These are phyloP conservation scores for Anthoptus insignis DNA, from an alignment of 2,888 invertebrate genomes.

Conservation along the genomic window DNA sequence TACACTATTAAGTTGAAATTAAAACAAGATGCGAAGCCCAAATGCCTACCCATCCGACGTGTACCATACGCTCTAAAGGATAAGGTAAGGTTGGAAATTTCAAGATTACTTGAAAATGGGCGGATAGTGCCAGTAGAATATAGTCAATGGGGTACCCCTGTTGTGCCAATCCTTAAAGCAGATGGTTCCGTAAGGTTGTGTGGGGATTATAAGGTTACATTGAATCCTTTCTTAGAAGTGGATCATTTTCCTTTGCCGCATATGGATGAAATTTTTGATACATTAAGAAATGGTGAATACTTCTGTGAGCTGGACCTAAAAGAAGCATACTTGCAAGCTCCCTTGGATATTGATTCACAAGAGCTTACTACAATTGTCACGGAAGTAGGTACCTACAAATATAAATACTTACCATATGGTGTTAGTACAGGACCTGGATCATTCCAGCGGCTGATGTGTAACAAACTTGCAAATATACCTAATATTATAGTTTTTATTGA, in stretches of 20 bases:
- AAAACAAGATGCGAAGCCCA: constrained; percentile 20
- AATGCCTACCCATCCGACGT: neutral
- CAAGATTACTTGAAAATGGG: constrained; percentile 1
- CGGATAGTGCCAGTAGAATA: neutral
- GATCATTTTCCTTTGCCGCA: too few species aligned
- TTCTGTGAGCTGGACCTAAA: neutral
- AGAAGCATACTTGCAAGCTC: neutral
- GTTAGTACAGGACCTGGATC: neutral
- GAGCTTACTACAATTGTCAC: neutral
- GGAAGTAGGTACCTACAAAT: neutral
- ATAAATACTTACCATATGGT: neutral
- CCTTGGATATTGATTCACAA: neutral
- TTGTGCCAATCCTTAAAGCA: too few species aligned
- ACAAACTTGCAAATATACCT: neutral
- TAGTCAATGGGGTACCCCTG: too few species aligned
- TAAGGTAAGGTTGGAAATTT: constrained; percentile 9
- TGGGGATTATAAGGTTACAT: too few species aligned
- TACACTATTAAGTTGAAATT: constrained; percentile 23
- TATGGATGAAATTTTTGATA: too few species aligned
- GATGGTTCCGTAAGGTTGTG: too few species aligned
- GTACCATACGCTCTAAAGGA: constrained; percentile 19
- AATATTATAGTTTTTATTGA: constrained; percentile 1
- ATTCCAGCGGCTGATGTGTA: neutral
- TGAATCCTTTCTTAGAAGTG: too few species aligned
- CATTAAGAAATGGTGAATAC: too few species aligned